Conservation (phyloP, 2,888 invertebrate species). For the Sisyra nigra region DNA sequence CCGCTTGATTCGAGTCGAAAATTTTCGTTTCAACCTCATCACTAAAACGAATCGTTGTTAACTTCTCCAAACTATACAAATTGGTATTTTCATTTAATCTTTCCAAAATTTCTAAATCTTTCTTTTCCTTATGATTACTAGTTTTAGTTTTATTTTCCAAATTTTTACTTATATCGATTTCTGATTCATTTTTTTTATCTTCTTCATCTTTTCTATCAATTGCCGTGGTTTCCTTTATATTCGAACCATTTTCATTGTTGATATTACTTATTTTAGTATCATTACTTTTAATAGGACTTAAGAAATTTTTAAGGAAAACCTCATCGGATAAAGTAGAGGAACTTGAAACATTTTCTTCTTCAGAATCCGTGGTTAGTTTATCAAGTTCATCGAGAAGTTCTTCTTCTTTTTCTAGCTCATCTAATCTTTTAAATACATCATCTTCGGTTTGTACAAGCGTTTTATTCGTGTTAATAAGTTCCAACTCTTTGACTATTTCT, state of each 20-base stretch:
- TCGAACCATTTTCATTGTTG: slow-evolving; percentile 6
- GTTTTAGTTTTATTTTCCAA: slow-evolving; percentile 4
- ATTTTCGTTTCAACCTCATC: slow-evolving; percentile 4
- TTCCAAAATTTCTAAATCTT: background rate
- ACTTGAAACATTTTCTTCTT: slow-evolving; percentile 10
- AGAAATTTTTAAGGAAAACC: too few relatives aligned
- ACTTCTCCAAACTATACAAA: background rate
- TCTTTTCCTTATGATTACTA: background rate
- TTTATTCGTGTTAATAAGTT: slow-evolving; percentile 11
- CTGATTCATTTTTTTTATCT: background rate
- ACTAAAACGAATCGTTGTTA: slow-evolving; percentile 3
- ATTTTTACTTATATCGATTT: slow-evolving; percentile 6
- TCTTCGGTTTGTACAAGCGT: slow-evolving; percentile 19
- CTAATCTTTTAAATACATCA: slow-evolving; percentile 31
- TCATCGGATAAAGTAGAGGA: slow-evolving; percentile 10
- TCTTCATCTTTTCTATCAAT: background rate
- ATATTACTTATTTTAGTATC: slow-evolving; percentile 1
- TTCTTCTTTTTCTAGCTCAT: slow-evolving; percentile 42
- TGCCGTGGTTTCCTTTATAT: too few relatives aligned
- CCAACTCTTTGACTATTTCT: slow-evolving; percentile 3
- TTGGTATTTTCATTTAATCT: slow-evolving; percentile 1
- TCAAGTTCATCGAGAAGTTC: slow-evolving; percentile 33
- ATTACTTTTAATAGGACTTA: too few relatives aligned
- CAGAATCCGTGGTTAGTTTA: slow-evolving; percentile 12
- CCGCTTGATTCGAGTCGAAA: background rate